Evolutionary conservation across 2,888 invertebrate genomes (phyloP).

Genomic region (Uropetala carovei): DNA sequence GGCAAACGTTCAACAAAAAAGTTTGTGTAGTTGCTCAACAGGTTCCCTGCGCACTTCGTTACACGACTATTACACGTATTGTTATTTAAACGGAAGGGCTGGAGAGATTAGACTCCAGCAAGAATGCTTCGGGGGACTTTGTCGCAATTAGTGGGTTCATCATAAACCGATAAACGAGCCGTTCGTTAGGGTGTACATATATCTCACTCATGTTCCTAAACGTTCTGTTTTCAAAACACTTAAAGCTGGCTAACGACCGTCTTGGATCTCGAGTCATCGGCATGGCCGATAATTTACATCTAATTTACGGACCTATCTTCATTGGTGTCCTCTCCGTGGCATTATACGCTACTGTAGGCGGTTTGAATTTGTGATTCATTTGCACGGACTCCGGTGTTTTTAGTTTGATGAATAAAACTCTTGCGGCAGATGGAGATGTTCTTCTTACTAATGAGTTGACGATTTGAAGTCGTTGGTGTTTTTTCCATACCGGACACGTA

Average conservation of each 20-base stretch:
- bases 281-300: background rate
- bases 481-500: background rate
- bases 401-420: background rate
- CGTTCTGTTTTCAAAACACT: conserved; percentile 24
- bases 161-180: background rate
- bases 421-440: background rate
- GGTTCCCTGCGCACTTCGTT: too few species aligned
- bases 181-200: background rate
- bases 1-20: background rate
- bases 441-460: background rate
- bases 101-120: too few species aligned
- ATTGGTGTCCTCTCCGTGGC: too few species aligned
- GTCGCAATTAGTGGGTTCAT: background rate
- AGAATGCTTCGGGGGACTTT: too few species aligned
- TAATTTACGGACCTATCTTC: background rate
- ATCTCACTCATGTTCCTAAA: background rate
- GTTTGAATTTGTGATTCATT: background rate
- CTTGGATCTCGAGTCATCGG: background rate
- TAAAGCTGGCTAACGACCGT: background rate
- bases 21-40: too few species aligned
- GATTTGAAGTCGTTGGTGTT: background rate
- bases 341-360: background rate
- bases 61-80: too few species aligned
- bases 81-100: too few species aligned
- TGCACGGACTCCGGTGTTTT: background rate